A percentile compares a stretch with the other conserved stretches of the same genome.
These are phyloP conservation scores for Blomia tropicalis DNA, from an alignment of 2,888 invertebrate genomes.

Conservation along the genomic window DNA sequence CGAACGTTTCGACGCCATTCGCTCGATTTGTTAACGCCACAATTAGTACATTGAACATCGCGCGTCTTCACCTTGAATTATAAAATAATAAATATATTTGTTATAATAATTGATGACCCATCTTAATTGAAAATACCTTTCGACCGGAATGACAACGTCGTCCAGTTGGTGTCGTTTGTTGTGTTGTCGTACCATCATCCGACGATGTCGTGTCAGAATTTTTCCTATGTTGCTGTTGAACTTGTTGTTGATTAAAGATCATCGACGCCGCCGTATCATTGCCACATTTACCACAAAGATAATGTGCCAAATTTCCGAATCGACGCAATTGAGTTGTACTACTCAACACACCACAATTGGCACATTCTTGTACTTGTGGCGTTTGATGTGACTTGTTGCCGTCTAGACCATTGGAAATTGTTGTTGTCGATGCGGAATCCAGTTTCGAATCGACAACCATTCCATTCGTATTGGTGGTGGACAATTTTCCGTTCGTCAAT, in stretches of 20 bases:
- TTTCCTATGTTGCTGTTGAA: background rate
- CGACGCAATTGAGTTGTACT: slow-evolving; percentile 1
- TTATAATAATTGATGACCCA: background rate
- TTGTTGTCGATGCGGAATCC: too few relatives aligned
- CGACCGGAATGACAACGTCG: background rate
- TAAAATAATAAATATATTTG: background rate
- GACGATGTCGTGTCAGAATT: background rate
- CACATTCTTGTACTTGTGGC: slow-evolving; percentile 1
- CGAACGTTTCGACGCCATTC: slow-evolving; percentile 22
- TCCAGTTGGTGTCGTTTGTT: too few relatives aligned
- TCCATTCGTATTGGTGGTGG: background rate
- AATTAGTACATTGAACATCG: slow-evolving; percentile 22
- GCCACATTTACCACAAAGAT: slow-evolving; percentile 12
- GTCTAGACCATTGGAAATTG: background rate
- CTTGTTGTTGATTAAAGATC: background rate
- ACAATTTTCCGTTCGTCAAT: background rate
- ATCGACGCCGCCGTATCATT: background rate
- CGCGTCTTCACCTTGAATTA: slow-evolving; percentile 1
- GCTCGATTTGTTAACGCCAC: slow-evolving; percentile 20
- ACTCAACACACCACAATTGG: slow-evolving; percentile 19
- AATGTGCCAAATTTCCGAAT: slow-evolving; percentile 13
- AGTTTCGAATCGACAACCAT: background rate
- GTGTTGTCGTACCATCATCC: background rate
- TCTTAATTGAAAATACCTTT: background rate
- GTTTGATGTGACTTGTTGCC: background rate